A percentile compares a stretch with the other conserved stretches of the same genome.
phyloP scores from a whole-genome alignment of 2,888 invertebrate species.

The Lucinisca nassula region DNA sequence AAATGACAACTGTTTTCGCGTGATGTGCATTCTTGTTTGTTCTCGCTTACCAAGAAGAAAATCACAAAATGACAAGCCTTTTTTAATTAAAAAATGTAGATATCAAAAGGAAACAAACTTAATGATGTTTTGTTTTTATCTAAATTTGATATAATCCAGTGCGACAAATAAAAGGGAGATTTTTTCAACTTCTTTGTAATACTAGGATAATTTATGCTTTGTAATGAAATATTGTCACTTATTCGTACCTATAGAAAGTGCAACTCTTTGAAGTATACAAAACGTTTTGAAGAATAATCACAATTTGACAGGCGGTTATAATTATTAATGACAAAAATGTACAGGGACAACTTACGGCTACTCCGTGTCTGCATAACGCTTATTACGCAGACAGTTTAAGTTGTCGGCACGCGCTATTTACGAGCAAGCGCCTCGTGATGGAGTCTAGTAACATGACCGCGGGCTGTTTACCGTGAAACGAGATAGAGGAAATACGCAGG shows the following conservation, averaged over 20 bases:
- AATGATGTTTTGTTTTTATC: too few species aligned
- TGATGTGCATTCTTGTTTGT: too few species aligned
- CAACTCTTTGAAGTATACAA: background rate
- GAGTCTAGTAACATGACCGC: conserved; percentile 58
- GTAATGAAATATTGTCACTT: background rate
- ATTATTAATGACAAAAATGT: conserved; percentile 46
- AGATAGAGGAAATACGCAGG: conserved; percentile 42
- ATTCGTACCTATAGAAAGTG: background rate
- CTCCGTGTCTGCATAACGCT: conserved; percentile 55
- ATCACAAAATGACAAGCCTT: too few species aligned
- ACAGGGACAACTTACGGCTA: conserved; percentile 63
- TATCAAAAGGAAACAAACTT: too few species aligned
- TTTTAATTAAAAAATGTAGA: too few species aligned
- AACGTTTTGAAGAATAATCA: conserved; percentile 2
- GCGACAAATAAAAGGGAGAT: too few species aligned
- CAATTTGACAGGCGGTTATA: conserved; percentile 18
- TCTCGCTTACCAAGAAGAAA: too few species aligned
- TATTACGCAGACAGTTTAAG: conserved; percentile 52
- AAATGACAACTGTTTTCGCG: too few species aligned
- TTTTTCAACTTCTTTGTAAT: too few species aligned
- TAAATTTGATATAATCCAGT: too few species aligned
- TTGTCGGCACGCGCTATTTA: conserved; percentile 64
- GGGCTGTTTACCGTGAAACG: conserved; percentile 41
- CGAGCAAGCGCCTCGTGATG: conserved; percentile 43
- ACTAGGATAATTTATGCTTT: too few species aligned